phyloP scores from a whole-genome alignment of 2,797 vertebrate species.

The Amblyopsis hoosieri region DNA sequence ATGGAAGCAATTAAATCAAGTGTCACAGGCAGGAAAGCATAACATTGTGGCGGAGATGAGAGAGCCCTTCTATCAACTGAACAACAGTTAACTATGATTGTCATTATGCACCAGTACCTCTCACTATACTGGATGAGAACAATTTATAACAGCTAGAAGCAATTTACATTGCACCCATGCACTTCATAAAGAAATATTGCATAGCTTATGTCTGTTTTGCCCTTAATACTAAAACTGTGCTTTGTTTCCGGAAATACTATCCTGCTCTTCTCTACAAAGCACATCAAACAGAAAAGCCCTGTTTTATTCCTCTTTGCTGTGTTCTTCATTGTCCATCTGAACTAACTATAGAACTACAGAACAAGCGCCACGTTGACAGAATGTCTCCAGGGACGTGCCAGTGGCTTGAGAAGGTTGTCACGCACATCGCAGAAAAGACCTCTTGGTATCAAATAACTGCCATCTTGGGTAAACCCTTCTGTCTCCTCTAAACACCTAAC shows the following conservation, averaged over 20 bases:
- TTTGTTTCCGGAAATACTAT: conserved; percentile 44
- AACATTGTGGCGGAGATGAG: conserved; percentile 59
- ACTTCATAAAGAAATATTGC: conserved; percentile 78
- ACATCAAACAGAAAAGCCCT: conserved; percentile 51
- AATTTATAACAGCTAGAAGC: conserved; percentile 56
- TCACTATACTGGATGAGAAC: conserved; percentile 64
- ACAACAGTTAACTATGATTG: conserved; percentile 83
- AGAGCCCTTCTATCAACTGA: conserved; percentile 84
- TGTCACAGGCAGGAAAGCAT: conserved; percentile 55
- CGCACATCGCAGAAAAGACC: conserved; percentile 15
- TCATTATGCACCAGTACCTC: conserved; percentile 79
- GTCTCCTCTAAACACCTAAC: background rate
- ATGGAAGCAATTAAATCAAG: conserved; percentile 52
- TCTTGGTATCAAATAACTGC: conserved; percentile 41
- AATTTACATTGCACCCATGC: conserved; percentile 75
- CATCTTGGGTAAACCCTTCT: background rate
- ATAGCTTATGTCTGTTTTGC: conserved; percentile 81
- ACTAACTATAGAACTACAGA: background rate
- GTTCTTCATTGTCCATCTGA: conserved; percentile 6
- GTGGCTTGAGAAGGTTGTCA: conserved; percentile 5
- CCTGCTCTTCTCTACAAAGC: conserved; percentile 34
- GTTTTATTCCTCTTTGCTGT: conserved; percentile 6
- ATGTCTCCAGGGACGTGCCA: background rate
- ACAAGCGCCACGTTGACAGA: background rate
- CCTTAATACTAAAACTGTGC: conserved; percentile 72